These are phyloP conservation scores for Argyrosomus japonicus DNA, from an alignment of 2,113 vertebrate genomes.

Conservation along the genomic window DNA sequence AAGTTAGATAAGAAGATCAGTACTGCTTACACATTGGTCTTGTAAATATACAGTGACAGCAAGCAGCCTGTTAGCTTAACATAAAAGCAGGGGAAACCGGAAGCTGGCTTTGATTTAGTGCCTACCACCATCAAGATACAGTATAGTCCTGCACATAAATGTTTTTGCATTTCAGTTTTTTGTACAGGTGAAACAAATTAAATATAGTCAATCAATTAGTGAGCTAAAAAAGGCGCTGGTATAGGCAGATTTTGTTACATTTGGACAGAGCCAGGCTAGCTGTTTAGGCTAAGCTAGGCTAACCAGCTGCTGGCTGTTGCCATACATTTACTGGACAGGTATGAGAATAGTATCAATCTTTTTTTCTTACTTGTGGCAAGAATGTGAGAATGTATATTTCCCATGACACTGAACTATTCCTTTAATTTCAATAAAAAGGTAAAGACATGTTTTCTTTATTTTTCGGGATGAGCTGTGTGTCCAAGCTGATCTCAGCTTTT, in stretches of 20 bases:
- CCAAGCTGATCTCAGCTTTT: neutral
- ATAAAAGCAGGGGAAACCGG: neutral
- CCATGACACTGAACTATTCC: neutral
- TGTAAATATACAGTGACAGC: neutral
- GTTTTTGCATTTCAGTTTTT: neutral
- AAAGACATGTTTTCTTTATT: neutral
- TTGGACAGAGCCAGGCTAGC: neutral
- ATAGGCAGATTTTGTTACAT: neutral
- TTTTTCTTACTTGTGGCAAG: neutral
- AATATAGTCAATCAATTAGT: neutral
- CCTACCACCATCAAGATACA: neutral
- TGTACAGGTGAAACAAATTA: neutral
- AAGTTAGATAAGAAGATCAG: too few species aligned
- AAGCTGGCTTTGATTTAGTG: neutral
- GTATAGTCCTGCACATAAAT: neutral
- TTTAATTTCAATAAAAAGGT: neutral
- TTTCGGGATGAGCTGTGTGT: neutral
- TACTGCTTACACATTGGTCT: too few species aligned
- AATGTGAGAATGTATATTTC: neutral
- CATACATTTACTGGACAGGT: neutral
- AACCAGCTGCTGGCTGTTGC: neutral
- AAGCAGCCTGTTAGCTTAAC: neutral
- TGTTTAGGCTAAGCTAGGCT: neutral
- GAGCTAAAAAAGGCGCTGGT: neutral
- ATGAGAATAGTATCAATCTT: neutral